Evolutionary conservation across 2,113 vertebrate species (phyloP).

Genomic region (Aplodontia rufa): DNA sequence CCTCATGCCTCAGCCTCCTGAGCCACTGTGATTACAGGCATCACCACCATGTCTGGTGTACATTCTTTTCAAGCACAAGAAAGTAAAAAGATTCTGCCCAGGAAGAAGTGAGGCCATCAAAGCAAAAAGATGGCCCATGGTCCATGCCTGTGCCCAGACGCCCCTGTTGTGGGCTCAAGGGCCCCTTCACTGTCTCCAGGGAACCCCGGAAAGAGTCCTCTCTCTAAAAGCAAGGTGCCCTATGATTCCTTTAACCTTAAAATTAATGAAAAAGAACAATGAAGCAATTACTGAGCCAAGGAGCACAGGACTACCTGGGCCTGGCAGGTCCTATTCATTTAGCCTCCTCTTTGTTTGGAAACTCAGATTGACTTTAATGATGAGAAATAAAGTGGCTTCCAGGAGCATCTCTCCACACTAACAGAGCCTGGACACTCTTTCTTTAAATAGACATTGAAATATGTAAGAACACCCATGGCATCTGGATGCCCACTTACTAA

Average conservation of each 20-base stretch:
- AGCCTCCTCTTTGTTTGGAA: background rate
- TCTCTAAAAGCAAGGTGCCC: background rate
- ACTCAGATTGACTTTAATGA: background rate
- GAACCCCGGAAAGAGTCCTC: background rate
- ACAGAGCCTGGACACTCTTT: background rate
- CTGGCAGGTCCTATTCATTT: background rate
- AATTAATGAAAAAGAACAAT: constrained; percentile 45
- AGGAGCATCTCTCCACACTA: background rate
- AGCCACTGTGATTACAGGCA: too few relatives aligned
- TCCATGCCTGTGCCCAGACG: too few relatives aligned
- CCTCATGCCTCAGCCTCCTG: too few relatives aligned
- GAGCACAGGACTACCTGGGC: background rate
- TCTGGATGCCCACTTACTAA: background rate
- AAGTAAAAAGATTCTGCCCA: background rate
- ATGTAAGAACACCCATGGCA: background rate
- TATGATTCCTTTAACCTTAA: background rate
- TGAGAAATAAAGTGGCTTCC: background rate
- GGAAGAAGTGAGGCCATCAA: background rate
- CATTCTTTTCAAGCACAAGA: background rate
- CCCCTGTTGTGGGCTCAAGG: fast-evolving
- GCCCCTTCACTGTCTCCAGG: background rate
- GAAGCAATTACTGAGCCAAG: background rate
- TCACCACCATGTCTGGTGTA: too few relatives aligned
- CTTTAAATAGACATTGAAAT: background rate
- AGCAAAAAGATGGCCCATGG: fast-evolving